Evolutionary conservation across 2,888 invertebrate genomes (phyloP).

Genomic region (Ischnus inquisitorius): DNA sequence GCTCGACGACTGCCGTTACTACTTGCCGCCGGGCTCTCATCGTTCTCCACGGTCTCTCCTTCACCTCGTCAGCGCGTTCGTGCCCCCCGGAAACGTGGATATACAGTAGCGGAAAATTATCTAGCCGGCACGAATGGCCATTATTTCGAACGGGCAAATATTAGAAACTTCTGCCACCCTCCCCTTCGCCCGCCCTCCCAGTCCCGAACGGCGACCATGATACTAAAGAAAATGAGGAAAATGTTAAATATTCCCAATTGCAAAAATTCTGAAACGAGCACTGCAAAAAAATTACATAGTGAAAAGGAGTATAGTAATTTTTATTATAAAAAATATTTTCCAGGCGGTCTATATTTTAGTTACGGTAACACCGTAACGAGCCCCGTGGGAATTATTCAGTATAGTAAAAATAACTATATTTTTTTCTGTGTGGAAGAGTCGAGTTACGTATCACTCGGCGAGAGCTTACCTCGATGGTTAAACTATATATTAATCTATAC

Average conservation of each 20-base stretch:
- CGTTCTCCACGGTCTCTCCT: constrained; percentile 2
- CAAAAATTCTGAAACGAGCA: constrained; percentile 37
- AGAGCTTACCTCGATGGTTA: constrained; percentile 33
- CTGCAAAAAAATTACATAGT: too few species aligned
- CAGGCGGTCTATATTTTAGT: too few species aligned
- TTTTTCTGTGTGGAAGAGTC: too few species aligned
- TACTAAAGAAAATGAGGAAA: not conserved
- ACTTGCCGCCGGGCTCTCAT: not conserved
- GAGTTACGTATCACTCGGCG: not conserved
- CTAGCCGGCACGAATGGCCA: not conserved
- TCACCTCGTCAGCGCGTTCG: not conserved
- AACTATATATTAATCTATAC: not conserved
- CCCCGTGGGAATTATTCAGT: too few species aligned
- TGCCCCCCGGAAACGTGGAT: not conserved
- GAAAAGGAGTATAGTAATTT: too few species aligned
- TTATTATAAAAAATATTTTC: too few species aligned
- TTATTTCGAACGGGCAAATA: constrained; percentile 43
- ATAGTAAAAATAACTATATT: too few species aligned
- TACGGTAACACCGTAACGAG: too few species aligned
- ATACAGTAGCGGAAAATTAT: not conserved
- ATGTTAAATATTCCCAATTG: constrained; percentile 49
- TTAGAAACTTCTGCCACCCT: constrained; percentile 9
- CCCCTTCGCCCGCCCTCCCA: not conserved
- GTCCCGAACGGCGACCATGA: not conserved
- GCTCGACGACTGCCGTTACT: not conserved